A percentile compares a stretch with the other conserved stretches of the same genome.
Conservation (phyloP, 2,113 vertebrate genomes). For the Ailuropoda melanoleuca region DNA sequence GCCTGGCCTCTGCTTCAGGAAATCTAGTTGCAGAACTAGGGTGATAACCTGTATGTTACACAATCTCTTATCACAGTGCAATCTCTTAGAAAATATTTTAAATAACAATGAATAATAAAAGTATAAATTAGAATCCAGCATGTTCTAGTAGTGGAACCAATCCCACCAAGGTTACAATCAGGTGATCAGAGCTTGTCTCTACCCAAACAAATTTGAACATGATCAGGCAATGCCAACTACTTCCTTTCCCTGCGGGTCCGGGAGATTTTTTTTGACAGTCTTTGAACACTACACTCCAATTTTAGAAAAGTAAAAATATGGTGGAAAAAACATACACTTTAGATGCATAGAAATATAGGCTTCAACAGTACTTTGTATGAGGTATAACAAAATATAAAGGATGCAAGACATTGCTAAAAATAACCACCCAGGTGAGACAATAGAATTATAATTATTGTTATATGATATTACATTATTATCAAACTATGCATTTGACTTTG, state of each 20-base stretch:
- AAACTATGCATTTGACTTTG: not conserved
- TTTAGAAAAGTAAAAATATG: not conserved
- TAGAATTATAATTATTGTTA: not conserved
- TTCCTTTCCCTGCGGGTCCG: not conserved
- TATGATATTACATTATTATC: not conserved
- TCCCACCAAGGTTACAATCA: not conserved
- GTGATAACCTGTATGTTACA: not conserved
- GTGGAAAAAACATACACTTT: not conserved
- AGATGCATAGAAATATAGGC: not conserved
- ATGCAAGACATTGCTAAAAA: slow-evolving; percentile 4
- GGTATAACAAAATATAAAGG: not conserved
- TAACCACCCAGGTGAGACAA: not conserved
- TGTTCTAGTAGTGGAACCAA: not conserved
- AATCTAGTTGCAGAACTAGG: not conserved
- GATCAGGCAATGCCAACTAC: not conserved
- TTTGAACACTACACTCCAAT: not conserved
- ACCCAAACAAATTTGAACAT: not conserved
- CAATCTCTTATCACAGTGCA: not conserved
- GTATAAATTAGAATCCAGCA: not conserved
- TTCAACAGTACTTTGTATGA: not conserved
- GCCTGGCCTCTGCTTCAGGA: not conserved
- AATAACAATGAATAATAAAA: not conserved
- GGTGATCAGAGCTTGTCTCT: not conserved
- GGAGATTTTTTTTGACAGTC: not conserved
- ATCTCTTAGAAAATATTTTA: not conserved